phyloP scores from a whole-genome alignment of 2,113 vertebrate genomes.

The Morone chrysops region DNA sequence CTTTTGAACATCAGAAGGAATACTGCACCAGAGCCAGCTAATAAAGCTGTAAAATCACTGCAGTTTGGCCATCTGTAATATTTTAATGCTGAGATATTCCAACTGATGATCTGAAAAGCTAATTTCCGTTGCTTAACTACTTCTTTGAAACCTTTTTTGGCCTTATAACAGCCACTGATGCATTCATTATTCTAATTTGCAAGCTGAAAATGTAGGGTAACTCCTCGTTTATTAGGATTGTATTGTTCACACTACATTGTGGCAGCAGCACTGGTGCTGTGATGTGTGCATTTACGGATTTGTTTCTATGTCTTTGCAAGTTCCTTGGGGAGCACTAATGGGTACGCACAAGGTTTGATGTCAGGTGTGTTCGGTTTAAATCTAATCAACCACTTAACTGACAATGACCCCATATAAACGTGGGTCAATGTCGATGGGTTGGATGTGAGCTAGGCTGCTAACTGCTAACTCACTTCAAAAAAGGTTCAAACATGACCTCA shows the following conservation, averaged over 20 bases:
- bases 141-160: neutral
- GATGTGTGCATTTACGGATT: neutral
- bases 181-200: neutral
- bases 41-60: conserved; percentile 15
- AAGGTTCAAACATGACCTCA: too few species aligned
- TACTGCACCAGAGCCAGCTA: neutral
- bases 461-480: too few species aligned
- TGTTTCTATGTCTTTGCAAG: neutral
- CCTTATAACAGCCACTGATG: neutral
- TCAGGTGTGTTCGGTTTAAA: neutral
- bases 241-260: neutral
- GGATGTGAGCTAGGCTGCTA: too few species aligned
- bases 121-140: neutral
- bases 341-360: neutral
- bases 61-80: conserved; percentile 19
- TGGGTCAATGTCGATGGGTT: too few species aligned
- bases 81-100: conserved; percentile 24
- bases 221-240: neutral
- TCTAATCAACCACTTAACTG: neutral
- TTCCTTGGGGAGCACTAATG: neutral
- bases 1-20: neutral
- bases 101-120: conserved; percentile 13
- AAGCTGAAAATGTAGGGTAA: neutral
- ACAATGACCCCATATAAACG: too few species aligned
- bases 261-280: neutral